phyloP scores from a whole-genome alignment of 2,797 vertebrate species.

The Rallus crepitans region DNA sequence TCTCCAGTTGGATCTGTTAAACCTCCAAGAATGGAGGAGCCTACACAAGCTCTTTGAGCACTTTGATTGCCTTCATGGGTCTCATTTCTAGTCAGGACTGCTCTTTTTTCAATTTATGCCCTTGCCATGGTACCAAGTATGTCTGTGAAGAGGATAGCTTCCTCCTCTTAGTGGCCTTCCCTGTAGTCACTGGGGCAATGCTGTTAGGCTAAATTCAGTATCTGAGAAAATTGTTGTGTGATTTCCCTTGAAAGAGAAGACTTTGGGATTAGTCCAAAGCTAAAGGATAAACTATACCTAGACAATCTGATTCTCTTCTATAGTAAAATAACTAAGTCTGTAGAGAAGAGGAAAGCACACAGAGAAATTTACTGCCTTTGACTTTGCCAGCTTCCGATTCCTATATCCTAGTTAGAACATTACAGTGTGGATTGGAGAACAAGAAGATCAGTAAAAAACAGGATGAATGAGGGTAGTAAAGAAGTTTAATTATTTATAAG shows the following conservation, averaged over 20 bases:
- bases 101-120: neutral
- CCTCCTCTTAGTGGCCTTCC: accelerated
- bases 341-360: neutral
- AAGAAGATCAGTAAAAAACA: neutral
- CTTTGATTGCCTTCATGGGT: neutral
- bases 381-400: neutral
- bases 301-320: neutral
- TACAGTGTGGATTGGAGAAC: neutral
- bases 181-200: neutral
- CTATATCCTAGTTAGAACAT: neutral
- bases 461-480: neutral
- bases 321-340: neutral
- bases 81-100: neutral
- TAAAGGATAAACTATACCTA: neutral
- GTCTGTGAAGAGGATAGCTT: neutral
- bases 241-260: neutral
- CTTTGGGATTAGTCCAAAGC: neutral
- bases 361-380: neutral
- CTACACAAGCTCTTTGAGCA: neutral
- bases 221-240: neutral
- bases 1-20: neutral
- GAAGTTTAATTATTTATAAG: accelerated
- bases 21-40: neutral
- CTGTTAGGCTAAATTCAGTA: neutral
- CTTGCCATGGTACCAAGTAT: neutral